Conservation (phyloP, 2,113 vertebrate genomes). For the Cyphomyrus plagiostoma region DNA sequence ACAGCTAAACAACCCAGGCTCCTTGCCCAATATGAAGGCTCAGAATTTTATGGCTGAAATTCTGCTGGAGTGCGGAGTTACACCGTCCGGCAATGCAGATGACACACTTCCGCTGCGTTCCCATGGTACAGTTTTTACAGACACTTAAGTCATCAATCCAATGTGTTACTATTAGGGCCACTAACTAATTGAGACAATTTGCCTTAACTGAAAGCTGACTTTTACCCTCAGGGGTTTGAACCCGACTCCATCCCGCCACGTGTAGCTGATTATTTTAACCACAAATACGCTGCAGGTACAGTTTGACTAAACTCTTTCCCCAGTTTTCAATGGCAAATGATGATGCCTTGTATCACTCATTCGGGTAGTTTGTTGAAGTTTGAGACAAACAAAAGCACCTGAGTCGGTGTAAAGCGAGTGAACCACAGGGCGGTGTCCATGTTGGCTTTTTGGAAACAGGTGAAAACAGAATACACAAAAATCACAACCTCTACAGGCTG, state of each 20-base stretch:
- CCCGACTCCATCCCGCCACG: background rate
- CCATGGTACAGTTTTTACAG: constrained; percentile 13
- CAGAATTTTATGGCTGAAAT: constrained; percentile 25
- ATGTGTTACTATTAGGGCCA: background rate
- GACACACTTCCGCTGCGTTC: constrained; percentile 26
- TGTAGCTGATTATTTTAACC: background rate
- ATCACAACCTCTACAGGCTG: background rate
- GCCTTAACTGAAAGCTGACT: background rate
- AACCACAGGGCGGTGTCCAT: background rate
- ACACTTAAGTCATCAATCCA: background rate
- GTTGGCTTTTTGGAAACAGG: background rate
- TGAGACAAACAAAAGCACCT: background rate
- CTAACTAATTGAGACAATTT: background rate
- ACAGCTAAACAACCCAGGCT: background rate
- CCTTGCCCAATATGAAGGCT: constrained; percentile 24
- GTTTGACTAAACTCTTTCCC: background rate
- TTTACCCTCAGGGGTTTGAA: background rate
- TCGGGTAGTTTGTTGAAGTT: background rate
- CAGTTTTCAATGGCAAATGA: background rate
- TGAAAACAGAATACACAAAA: background rate
- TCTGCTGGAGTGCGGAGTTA: background rate
- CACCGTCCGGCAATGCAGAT: constrained; percentile 29
- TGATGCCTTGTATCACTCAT: background rate
- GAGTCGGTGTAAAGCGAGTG: background rate
- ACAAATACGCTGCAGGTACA: background rate